Conservation (phyloP, 2,797 vertebrate genomes). For the Sciaenops ocellatus region DNA sequence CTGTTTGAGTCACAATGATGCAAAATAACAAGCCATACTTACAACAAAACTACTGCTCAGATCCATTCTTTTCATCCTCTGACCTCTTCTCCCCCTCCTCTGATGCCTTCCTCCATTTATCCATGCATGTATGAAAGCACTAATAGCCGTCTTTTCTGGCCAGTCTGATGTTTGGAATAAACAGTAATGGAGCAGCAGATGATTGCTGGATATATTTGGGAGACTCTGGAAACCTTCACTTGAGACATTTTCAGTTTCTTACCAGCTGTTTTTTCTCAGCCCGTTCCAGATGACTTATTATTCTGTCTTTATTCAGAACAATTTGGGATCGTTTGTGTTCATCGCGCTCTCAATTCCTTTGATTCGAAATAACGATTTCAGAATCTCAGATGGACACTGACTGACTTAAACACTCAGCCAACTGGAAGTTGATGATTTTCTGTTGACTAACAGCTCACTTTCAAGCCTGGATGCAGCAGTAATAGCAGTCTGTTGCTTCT, state of each 20-base stretch:
- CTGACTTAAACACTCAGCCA: not conserved
- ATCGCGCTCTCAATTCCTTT: not conserved
- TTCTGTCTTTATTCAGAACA: not conserved
- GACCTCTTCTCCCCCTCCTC: not conserved
- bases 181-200: not conserved
- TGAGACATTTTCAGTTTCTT: not conserved
- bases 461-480: slow-evolving; percentile 48
- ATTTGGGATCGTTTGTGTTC: not conserved
- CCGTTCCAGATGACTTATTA: too few relatives aligned
- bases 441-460: slow-evolving; percentile 37
- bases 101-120: slow-evolving; percentile 18
- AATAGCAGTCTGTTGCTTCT: slow-evolving; percentile 37
- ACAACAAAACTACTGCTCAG: slow-evolving; percentile 25
- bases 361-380: not conserved
- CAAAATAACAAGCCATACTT: slow-evolving; percentile 44
- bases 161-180: slow-evolving; percentile 21
- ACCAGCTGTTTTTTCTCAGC: not conserved
- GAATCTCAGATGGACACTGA: slow-evolving; percentile 6
- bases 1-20: slow-evolving; percentile 40
- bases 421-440: slow-evolving; percentile 7
- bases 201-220: not conserved
- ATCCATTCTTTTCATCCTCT: not conserved
- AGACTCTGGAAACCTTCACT: slow-evolving; percentile 6
- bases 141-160: not conserved
- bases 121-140: slow-evolving; percentile 35